phyloP scores from a whole-genome alignment of 2,888 invertebrate genomes.

The Eupithecia pulchellata region DNA sequence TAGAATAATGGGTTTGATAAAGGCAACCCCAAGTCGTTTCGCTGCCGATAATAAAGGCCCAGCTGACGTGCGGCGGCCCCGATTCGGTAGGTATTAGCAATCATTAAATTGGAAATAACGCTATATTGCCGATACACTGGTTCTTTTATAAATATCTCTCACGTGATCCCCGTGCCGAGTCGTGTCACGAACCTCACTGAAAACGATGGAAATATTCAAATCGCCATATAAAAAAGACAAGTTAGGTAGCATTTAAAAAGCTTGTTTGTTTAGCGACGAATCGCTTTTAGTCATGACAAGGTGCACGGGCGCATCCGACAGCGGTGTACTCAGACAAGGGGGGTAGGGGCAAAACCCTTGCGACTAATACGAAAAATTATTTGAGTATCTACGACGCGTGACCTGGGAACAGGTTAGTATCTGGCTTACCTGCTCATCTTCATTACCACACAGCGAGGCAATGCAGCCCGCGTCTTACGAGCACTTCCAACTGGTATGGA shows the following conservation, averaged over 20 bases:
- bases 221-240: slow-evolving; percentile 85
- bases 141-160: slow-evolving; percentile 85
- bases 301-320: slow-evolving; percentile 70
- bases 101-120: slow-evolving; percentile 86
- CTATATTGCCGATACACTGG: slow-evolving; percentile 81
- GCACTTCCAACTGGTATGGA: too few species aligned
- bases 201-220: slow-evolving; percentile 84
- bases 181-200: slow-evolving; percentile 81
- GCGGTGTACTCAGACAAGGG: slow-evolving; percentile 28
- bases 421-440: too few species aligned
- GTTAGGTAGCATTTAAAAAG: slow-evolving; percentile 86
- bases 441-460: too few species aligned
- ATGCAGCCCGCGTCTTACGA: too few species aligned
- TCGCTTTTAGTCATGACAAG: slow-evolving; percentile 80
- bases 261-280: slow-evolving; percentile 84
- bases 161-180: slow-evolving; percentile 83
- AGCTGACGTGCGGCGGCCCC: slow-evolving; percentile 76
- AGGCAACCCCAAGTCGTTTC: slow-evolving; percentile 54
- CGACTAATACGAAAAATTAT: too few species aligned
- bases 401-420: too few species aligned
- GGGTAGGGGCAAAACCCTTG: background rate
- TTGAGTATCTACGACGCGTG: too few species aligned
- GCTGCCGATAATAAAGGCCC: slow-evolving; percentile 68
- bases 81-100: slow-evolving; percentile 82
- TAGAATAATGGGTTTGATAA: slow-evolving; percentile 51